phyloP scores from a whole-genome alignment of 2,797 vertebrate genomes.

The Microtus agrestis region DNA sequence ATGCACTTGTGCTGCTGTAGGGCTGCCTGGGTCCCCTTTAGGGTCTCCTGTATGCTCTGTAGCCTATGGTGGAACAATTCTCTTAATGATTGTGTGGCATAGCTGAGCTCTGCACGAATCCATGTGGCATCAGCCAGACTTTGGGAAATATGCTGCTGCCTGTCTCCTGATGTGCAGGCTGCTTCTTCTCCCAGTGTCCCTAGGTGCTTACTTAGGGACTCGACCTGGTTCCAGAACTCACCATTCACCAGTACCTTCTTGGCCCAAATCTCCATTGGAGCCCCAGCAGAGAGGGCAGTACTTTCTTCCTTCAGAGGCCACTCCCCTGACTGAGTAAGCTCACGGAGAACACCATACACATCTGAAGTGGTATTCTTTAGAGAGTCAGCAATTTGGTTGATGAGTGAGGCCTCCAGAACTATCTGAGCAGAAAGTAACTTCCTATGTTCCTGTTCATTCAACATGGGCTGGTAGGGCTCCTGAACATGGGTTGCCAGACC shows the following conservation, averaged over 20 bases:
- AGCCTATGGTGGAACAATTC: constrained; percentile 92
- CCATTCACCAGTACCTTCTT: constrained; percentile 94
- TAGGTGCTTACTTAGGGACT: constrained; percentile 89
- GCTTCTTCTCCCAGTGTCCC: constrained; percentile 69
- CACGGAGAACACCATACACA: constrained; percentile 89
- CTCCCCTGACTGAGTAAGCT: constrained; percentile 90
- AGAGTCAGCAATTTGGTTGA: constrained; percentile 94
- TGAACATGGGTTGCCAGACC: constrained; percentile 33
- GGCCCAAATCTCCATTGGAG: constrained; percentile 91
- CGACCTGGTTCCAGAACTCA: constrained; percentile 93
- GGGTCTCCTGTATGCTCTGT: constrained; percentile 91
- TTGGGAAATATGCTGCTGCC: constrained; percentile 38
- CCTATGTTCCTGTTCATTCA: constrained; percentile 87
- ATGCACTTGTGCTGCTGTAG: constrained; percentile 91
- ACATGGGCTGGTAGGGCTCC: constrained; percentile 79
- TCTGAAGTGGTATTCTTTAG: constrained; percentile 91
- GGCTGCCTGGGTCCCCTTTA: constrained; percentile 90
- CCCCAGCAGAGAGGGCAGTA: constrained; percentile 85
- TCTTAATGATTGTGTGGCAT: constrained; percentile 92
- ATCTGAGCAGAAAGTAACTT: constrained; percentile 92
- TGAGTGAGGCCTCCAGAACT: constrained; percentile 93
- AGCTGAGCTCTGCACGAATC: constrained; percentile 94
- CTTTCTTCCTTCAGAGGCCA: constrained; percentile 85
- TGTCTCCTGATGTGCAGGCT: constrained; percentile 69
- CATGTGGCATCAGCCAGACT: constrained; percentile 86